phyloP scores from a whole-genome alignment of 2,888 invertebrate genomes.

The Catocala sponsa region DNA sequence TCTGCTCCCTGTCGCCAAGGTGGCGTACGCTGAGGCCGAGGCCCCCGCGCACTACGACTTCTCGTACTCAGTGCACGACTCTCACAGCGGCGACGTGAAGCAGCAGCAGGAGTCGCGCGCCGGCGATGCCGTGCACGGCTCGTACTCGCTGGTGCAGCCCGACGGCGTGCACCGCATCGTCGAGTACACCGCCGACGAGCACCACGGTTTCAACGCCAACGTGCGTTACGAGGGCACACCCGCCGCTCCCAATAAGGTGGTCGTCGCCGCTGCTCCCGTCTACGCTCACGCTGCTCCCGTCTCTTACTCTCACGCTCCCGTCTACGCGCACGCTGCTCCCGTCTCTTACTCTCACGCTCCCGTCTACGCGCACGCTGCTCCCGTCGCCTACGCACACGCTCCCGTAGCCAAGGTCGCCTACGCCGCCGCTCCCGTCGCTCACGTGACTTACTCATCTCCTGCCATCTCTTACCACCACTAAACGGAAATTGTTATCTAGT shows the following conservation, averaged over 20 bases:
- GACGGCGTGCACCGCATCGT: slow-evolving; percentile 82
- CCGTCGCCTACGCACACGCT: too few relatives aligned
- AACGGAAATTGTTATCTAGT: slow-evolving; percentile 17
- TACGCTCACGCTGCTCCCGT: slow-evolving; percentile 70
- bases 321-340: slow-evolving; percentile 49
- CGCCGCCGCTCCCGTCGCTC: too few relatives aligned
- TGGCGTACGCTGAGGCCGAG: slow-evolving; percentile 73
- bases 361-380: slow-evolving; percentile 52
- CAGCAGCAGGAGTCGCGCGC: slow-evolving; percentile 79
- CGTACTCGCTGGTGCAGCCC: slow-evolving; percentile 82
- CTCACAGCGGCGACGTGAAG: slow-evolving; percentile 81
- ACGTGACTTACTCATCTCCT: slow-evolving; percentile 74
- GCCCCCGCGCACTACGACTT: slow-evolving; percentile 80
- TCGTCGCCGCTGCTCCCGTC: slow-evolving; percentile 66
- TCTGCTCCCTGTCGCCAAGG: slow-evolving; percentile 64
- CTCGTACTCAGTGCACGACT: slow-evolving; percentile 80
- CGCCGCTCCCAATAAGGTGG: slow-evolving; percentile 49
- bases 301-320: too few relatives aligned
- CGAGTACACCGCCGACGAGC: slow-evolving; percentile 79
- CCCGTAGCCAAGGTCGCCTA: too few relatives aligned
- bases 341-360: slow-evolving; percentile 51
- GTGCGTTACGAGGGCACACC: slow-evolving; percentile 80
- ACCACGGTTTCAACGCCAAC: slow-evolving; percentile 80
- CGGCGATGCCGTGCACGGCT: slow-evolving; percentile 81
- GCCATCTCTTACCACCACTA: slow-evolving; percentile 78